Percentiles rank a stretch among this genome's conserved stretches.
Conservation (phyloP, 2,797 vertebrate genomes). For the Halcyon badia region DNA sequence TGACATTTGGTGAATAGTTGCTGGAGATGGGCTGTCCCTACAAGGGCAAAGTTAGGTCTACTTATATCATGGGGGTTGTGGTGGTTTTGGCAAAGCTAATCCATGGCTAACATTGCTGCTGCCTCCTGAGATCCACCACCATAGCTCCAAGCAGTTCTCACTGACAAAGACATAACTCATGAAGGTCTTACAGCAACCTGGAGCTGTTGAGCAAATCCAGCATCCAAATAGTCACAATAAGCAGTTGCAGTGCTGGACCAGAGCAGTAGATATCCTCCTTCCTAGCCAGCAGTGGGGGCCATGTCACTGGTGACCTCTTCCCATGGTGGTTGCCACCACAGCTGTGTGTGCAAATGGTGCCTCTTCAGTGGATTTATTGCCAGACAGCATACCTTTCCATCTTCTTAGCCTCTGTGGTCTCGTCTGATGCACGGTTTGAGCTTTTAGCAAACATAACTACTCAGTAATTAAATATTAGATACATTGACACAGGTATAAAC, state of each 20-base stretch:
- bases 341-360: accelerated
- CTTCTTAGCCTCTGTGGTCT: not conserved
- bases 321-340: not conserved
- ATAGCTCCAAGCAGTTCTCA: accelerated
- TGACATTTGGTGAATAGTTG: not conserved
- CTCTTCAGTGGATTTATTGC: not conserved
- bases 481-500: not conserved
- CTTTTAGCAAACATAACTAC: not conserved
- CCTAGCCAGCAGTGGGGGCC: too few species aligned
- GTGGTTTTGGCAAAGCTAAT: not conserved
- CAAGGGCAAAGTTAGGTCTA: not conserved
- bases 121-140: not conserved
- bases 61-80: not conserved
- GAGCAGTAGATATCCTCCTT: not conserved
- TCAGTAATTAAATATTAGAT: not conserved
- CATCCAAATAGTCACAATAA: not conserved
- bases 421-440: not conserved
- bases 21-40: not conserved
- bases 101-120: not conserved
- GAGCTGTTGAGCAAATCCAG: not conserved
- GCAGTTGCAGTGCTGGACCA: accelerated
- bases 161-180: accelerated
- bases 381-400: not conserved
- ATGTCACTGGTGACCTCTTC: not conserved
- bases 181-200: not conserved